Percentiles rank a stretch among this genome's conserved stretches.
These are phyloP conservation scores for Lithophane leautieri DNA, from an alignment of 2,888 invertebrate species.

Conservation along the genomic window DNA sequence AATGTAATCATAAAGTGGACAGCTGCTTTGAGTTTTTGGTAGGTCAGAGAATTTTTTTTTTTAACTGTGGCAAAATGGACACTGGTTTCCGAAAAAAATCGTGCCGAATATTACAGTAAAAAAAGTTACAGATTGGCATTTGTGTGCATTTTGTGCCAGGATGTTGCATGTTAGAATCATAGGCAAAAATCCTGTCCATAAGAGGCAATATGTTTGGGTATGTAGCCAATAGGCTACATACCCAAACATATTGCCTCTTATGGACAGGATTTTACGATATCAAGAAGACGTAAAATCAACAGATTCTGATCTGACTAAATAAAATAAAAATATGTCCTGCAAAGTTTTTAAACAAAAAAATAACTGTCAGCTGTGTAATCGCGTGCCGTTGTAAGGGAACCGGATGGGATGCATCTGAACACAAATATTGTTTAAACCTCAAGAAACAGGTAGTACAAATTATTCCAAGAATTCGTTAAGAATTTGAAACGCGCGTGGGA, in stretches of 20 bases:
- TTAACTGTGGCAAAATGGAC: not conserved
- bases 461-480: constrained; percentile 37
- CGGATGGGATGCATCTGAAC: constrained; percentile 21
- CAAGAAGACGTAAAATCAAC: constrained; percentile 13
- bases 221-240: too few relatives aligned
- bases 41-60: not conserved
- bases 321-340: constrained; percentile 13
- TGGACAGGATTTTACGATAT: too few relatives aligned
- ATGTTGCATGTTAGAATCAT: not conserved
- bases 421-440: not conserved
- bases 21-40: constrained; percentile 10
- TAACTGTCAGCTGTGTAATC: constrained; percentile 26
- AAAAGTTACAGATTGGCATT: not conserved
- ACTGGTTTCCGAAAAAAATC: not conserved
- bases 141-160: not conserved
- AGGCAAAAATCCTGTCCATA: not conserved
- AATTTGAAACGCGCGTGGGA: constrained; percentile 57
- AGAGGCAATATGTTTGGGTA: not conserved
- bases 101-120: not conserved
- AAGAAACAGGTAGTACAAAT: constrained; percentile 10
- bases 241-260: too few relatives aligned
- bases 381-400: constrained; percentile 32
- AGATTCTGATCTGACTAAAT: not conserved
- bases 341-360: constrained; percentile 18
- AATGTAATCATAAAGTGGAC: not conserved